Evolutionary conservation across 2,113 vertebrate genomes (phyloP).

Genomic region (Andinoacara biseriatus): DNA sequence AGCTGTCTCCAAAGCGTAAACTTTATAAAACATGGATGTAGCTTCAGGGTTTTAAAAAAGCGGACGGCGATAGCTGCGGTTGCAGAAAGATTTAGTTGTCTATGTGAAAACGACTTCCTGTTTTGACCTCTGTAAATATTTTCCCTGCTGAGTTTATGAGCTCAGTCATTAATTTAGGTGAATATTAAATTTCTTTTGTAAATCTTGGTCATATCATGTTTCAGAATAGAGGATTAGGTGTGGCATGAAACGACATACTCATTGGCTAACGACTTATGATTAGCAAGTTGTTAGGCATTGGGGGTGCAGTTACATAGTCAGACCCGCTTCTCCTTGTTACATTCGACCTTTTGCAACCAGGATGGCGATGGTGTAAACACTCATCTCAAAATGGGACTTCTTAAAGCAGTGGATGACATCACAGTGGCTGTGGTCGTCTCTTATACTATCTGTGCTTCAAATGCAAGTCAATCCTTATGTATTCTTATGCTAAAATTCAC

Average conservation of each 20-base stretch:
- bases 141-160: not conserved
- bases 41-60: not conserved
- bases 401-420: no score
- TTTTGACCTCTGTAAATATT: not conserved
- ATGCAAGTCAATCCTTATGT: no score
- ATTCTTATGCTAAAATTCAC: not conserved
- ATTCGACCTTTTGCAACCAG: not conserved
- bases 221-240: not conserved
- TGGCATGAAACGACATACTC: not conserved
- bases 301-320: no score
- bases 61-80: not conserved
- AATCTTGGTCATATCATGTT: not conserved
- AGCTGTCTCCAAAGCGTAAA: not conserved
- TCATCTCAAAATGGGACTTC: not conserved
- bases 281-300: no score
- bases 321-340: not conserved
- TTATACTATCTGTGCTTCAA: not conserved
- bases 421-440: no score
- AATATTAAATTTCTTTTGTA: not conserved
- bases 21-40: not conserved
- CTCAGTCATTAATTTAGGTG: not conserved
- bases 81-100: not conserved
- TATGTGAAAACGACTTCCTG: not conserved
- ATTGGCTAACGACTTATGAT: no score
- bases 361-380: fast-evolving